A percentile compares a stretch with the other conserved stretches of the same genome.
Conservation (phyloP, 2,113 vertebrate genomes). For the Poecilia latipinna region DNA sequence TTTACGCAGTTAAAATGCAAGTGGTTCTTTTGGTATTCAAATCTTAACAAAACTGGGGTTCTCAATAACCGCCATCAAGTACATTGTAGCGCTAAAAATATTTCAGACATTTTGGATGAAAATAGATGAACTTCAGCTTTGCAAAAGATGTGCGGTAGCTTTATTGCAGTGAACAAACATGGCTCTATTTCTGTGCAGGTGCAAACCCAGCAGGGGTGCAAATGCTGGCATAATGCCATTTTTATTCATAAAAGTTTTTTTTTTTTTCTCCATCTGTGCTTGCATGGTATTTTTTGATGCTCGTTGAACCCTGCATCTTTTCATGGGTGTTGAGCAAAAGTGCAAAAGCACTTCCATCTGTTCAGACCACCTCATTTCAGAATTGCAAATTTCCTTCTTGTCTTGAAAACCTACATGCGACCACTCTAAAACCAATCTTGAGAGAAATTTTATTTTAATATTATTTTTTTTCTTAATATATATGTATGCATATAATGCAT, state of each 20-base stretch:
- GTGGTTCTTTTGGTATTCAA: too few species aligned
- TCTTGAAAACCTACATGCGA: neutral
- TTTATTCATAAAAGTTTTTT: neutral
- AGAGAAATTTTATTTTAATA: neutral
- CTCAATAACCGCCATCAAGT: neutral
- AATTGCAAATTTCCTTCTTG: conserved; percentile 9
- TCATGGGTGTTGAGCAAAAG: conserved; percentile 4
- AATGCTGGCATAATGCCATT: neutral
- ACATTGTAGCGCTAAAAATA: neutral
- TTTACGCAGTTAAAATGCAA: too few species aligned
- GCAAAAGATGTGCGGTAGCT: neutral
- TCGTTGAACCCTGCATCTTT: neutral
- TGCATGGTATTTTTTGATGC: neutral
- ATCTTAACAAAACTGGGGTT: neutral
- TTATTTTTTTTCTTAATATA: neutral
- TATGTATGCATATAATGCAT: too few species aligned
- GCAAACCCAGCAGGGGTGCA: conserved; percentile 16
- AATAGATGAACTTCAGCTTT: neutral
- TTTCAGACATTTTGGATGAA: neutral
- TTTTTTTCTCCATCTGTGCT: neutral
- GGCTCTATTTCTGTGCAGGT: neutral
- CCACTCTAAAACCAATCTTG: neutral
- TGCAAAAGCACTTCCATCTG: neutral
- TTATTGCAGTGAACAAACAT: neutral
- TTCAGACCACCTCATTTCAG: neutral